phyloP scores from a whole-genome alignment of 2,888 invertebrate species.

The Cheilosia vulpina region DNA sequence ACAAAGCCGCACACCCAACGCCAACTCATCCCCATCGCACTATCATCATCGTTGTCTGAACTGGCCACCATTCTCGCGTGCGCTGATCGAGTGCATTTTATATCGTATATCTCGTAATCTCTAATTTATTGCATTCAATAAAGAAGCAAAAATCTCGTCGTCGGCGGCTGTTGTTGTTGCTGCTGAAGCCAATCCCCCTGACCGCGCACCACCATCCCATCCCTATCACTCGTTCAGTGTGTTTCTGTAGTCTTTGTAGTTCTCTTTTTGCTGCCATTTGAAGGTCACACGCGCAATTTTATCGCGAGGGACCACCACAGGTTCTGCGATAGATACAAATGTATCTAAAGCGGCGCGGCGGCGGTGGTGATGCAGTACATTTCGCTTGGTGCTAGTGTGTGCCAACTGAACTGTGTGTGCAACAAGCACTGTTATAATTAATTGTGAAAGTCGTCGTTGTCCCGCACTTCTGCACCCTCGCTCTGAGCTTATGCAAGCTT shows the following conservation, averaged over 20 bases:
- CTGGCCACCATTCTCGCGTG: conserved; percentile 71
- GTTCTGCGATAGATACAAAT: conserved; percentile 52
- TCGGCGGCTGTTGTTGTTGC: conserved; percentile 51
- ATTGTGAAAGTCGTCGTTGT: conserved; percentile 64
- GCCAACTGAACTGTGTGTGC: conserved; percentile 46
- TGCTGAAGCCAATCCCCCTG: neutral
- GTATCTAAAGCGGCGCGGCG: conserved; percentile 27
- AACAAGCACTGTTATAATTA: conserved; percentile 68
- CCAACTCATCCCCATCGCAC: conserved; percentile 1
- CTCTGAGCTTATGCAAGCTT: conserved; percentile 59
- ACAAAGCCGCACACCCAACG: neutral
- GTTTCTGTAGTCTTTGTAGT: conserved; percentile 8
- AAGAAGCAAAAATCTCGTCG: conserved; percentile 71
- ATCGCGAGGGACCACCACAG: conserved; percentile 61
- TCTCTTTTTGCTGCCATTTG: conserved; percentile 64
- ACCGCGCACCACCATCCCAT: conserved; percentile 5
- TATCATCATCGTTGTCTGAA: conserved; percentile 24
- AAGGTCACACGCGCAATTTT: conserved; percentile 74
- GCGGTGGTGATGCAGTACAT: conserved; percentile 5
- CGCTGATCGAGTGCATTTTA: conserved; percentile 70
- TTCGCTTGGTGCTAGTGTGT: neutral
- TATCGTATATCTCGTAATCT: conserved; percentile 74
- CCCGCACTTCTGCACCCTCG: neutral
- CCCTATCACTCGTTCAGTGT: conserved; percentile 1
- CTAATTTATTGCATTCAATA: conserved; percentile 75